A percentile compares a stretch with the other conserved stretches of the same genome.
Evolutionary conservation across 2,888 invertebrate genomes (phyloP).

Genomic region (Lissonota sp.): DNA sequence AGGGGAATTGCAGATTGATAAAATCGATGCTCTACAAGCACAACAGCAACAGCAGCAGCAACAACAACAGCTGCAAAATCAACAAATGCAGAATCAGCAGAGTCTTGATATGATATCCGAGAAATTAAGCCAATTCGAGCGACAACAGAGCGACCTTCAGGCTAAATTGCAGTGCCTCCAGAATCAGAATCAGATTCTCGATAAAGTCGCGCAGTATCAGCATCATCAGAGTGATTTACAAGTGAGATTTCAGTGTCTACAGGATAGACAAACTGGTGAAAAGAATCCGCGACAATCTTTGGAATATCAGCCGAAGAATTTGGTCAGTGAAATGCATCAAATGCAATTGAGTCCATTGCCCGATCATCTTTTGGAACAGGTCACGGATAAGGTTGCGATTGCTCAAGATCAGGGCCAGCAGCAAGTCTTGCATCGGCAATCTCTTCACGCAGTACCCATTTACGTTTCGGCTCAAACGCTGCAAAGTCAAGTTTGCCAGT

Average conservation of each 20-base stretch:
- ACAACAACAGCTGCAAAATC: conserved; percentile 66
- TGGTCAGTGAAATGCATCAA: conserved; percentile 66
- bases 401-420: conserved; percentile 70
- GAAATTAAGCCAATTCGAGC: conserved; percentile 80
- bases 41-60: conserved; percentile 71
- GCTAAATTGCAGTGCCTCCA: conserved; percentile 81
- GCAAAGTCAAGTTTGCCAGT: conserved; percentile 71
- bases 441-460: conserved; percentile 71
- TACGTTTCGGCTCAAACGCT: conserved; percentile 64
- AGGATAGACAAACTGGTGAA: conserved; percentile 77
- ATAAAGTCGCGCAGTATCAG: conserved; percentile 81
- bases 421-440: conserved; percentile 64
- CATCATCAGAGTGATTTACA: conserved; percentile 80
- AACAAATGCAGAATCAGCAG: conserved; percentile 79
- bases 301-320: conserved; percentile 71
- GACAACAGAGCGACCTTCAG: conserved; percentile 81
- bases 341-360: conserved; percentile 70
- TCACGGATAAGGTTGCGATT: conserved; percentile 67
- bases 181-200: conserved; percentile 81
- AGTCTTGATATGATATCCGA: conserved; percentile 80
- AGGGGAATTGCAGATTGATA: conserved; percentile 66
- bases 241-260: conserved; percentile 77
- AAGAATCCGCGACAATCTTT: conserved; percentile 71
- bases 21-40: conserved; percentile 64
- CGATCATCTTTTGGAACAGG: conserved; percentile 72